These are phyloP conservation scores for Chelon auratus DNA, from an alignment of 2,797 vertebrate genomes.

Conservation along the genomic window DNA sequence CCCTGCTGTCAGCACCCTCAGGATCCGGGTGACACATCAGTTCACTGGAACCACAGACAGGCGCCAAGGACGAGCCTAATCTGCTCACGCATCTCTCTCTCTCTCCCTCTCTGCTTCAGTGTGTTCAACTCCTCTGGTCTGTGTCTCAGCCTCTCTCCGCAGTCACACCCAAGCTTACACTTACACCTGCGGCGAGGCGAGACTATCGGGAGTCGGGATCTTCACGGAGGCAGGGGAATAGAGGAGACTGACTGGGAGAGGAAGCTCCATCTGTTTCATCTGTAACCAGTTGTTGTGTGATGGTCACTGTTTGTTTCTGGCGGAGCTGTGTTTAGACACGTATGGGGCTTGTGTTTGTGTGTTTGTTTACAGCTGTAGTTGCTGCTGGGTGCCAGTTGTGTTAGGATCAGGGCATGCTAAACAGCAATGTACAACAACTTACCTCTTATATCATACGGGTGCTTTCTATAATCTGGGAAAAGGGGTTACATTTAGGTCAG, in stretches of 20 bases:
- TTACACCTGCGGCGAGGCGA: slow-evolving; percentile 75
- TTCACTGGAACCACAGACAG: slow-evolving; percentile 74
- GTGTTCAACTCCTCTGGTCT: slow-evolving; percentile 11
- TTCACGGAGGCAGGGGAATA: slow-evolving; percentile 37
- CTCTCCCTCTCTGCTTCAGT: slow-evolving; percentile 34
- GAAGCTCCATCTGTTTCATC: slow-evolving; percentile 54
- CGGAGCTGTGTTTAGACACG: slow-evolving; percentile 49
- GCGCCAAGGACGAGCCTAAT: slow-evolving; percentile 75
- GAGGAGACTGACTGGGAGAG: slow-evolving; percentile 20
- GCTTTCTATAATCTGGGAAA: slow-evolving; percentile 26
- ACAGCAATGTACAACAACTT: slow-evolving; percentile 2
- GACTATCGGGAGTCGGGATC: slow-evolving; percentile 66
- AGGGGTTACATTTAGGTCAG: slow-evolving; percentile 38
- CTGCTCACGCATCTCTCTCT: slow-evolving; percentile 65
- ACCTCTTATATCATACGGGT: slow-evolving; percentile 11
- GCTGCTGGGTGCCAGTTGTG: slow-evolving; percentile 11
- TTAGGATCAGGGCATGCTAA: slow-evolving; percentile 29
- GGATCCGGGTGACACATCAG: slow-evolving; percentile 73
- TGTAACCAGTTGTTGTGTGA: slow-evolving; percentile 49
- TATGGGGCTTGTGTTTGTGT: slow-evolving; percentile 28
- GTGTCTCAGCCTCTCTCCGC: slow-evolving; percentile 28
- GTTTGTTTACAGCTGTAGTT: slow-evolving; percentile 38
- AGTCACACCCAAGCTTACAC: slow-evolving; percentile 50
- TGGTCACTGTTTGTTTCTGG: slow-evolving; percentile 46
- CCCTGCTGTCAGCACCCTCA: slow-evolving; percentile 76